Evolutionary conservation across 2,113 vertebrate genomes (phyloP).

Genomic region (Sander vitreus): DNA sequence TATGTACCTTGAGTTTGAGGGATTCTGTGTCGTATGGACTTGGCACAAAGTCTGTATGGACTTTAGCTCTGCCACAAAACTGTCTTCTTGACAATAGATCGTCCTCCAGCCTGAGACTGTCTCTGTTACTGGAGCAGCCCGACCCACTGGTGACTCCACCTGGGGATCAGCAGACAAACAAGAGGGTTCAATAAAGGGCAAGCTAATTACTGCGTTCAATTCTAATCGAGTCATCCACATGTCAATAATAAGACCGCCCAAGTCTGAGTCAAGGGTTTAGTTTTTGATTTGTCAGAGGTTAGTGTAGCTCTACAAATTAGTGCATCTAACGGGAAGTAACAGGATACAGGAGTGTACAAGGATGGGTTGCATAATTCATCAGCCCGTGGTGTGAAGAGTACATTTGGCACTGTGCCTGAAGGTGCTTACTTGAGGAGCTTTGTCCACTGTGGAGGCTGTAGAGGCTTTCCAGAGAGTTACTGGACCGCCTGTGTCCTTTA

Average conservation of each 20-base stretch:
- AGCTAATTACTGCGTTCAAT: neutral
- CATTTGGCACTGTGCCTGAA: constrained; percentile 13
- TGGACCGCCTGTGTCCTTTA: constrained; percentile 80
- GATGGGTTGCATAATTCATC: constrained; percentile 37
- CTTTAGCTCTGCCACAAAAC: constrained; percentile 90
- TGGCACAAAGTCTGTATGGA: constrained; percentile 93
- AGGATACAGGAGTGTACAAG: constrained; percentile 7
- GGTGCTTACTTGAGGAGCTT: constrained; percentile 93
- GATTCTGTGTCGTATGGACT: constrained; percentile 96
- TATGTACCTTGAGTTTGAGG: constrained; percentile 91
- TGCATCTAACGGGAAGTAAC: constrained; percentile 1
- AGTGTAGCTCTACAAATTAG: constrained; percentile 7
- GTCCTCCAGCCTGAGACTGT: constrained; percentile 90
- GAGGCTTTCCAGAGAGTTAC: constrained; percentile 91
- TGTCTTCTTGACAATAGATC: constrained; percentile 82
- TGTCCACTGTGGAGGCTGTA: constrained; percentile 89
- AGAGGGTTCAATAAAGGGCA: neutral
- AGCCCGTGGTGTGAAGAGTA: constrained; percentile 19
- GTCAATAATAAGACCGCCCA: neutral
- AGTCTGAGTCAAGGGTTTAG: neutral
- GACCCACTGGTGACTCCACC: constrained; percentile 94
- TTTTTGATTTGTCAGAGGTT: constrained; percentile 8
- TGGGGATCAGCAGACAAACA: constrained; percentile 60
- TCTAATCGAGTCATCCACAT: neutral
- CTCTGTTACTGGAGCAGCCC: constrained; percentile 89